Conservation (phyloP, 2,797 vertebrate species). For the Sebastes vulpes region DNA sequence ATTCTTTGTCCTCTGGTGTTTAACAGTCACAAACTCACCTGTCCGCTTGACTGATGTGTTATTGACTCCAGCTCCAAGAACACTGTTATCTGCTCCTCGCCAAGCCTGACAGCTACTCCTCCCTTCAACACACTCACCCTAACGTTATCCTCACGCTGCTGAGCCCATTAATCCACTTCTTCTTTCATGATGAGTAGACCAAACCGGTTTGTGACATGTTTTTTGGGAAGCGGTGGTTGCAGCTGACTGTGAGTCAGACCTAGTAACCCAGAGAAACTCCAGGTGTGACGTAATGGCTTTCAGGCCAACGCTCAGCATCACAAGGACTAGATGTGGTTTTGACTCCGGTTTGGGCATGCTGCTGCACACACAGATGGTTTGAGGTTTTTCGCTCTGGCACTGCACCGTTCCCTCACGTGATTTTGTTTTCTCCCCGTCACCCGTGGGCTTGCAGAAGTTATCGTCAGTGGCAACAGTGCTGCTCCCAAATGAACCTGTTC, state of each 20-base stretch:
- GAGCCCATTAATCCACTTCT: constrained; percentile 14
- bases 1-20: constrained; percentile 3
- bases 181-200: constrained; percentile 3
- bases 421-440: not conserved
- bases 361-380: not conserved
- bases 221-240: constrained; percentile 14
- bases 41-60: constrained; percentile 39
- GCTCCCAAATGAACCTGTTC: constrained; percentile 16
- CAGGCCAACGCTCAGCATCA: not conserved
- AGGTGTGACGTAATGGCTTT: not conserved
- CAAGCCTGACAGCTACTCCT: constrained; percentile 11
- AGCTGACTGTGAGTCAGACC: constrained; percentile 46
- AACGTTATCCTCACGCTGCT: not conserved
- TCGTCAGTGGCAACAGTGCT: not conserved
- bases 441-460: not conserved
- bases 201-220: constrained; percentile 25
- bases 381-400: not conserved
- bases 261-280: constrained; percentile 16
- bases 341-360: not conserved
- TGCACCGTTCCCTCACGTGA: not conserved
- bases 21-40: constrained; percentile 12
- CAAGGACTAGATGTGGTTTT: not conserved
- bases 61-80: constrained; percentile 30
- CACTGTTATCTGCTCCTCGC: constrained; percentile 22
- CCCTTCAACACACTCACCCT: not conserved